Conservation (phyloP, 1,140 invertebrate species). For the Ganaspis sp. region DNA sequence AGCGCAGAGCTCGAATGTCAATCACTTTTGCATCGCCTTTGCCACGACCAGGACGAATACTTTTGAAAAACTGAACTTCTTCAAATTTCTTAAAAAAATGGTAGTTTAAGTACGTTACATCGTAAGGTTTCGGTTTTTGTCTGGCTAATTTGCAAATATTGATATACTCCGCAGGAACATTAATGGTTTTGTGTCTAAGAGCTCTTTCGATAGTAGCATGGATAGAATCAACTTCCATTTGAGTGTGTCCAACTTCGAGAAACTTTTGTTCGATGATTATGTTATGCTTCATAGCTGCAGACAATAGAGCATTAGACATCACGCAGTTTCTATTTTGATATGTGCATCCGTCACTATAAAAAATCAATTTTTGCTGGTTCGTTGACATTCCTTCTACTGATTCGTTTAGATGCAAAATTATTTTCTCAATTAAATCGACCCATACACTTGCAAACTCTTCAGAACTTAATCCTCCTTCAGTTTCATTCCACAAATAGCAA, state of each 20-base stretch:
- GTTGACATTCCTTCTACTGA: background rate
- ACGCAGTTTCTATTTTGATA: background rate
- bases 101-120: background rate
- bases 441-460: background rate
- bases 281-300: background rate
- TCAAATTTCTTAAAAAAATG: background rate
- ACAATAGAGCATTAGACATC: background rate
- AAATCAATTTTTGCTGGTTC: background rate
- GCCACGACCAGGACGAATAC: background rate
- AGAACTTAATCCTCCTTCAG: background rate
- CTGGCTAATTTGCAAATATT: background rate
- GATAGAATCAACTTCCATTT: slow-evolving; percentile 9
- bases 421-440: background rate
- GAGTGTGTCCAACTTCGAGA: background rate
- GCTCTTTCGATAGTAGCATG: background rate
- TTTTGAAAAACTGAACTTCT: background rate
- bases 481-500: background rate
- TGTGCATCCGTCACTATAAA: background rate
- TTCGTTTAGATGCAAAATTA: background rate
- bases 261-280: background rate
- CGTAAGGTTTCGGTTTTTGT: background rate
- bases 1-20: background rate
- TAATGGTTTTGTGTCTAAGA: background rate
- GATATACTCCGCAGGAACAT: background rate
- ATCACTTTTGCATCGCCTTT: background rate